A percentile compares a stretch with the other conserved stretches of the same genome.
Evolutionary conservation across 1,140 invertebrate genomes (phyloP).

Genomic region (Calephelis nemesis): DNA sequence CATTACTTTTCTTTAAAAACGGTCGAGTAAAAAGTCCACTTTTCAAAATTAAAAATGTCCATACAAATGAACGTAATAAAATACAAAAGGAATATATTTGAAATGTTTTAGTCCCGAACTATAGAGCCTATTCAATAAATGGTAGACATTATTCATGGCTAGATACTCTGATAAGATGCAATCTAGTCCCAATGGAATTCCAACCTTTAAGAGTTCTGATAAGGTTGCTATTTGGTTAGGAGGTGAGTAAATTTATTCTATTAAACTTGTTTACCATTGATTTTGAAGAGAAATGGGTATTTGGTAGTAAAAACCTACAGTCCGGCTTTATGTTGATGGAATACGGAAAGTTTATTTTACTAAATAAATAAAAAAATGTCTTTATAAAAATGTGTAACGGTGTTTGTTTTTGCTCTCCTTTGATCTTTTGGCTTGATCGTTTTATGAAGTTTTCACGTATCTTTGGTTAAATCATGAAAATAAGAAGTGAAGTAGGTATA

Average conservation of each 20-base stretch:
- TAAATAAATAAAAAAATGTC: too few relatives aligned
- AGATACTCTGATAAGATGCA: conserved; percentile 17
- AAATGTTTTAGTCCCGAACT: conserved; percentile 14
- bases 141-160: conserved; percentile 10
- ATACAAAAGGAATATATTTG: conserved; percentile 10
- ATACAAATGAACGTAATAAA: conserved; percentile 11
- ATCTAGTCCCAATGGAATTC: neutral
- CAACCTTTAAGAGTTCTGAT: neutral
- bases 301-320: conserved; percentile 14
- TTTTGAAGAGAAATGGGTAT: conserved; percentile 10
- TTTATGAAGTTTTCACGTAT: too few relatives aligned
- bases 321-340: conserved; percentile 4
- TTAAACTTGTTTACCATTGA: conserved; percentile 18
- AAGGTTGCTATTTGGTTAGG: neutral
- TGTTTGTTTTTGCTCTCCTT: too few relatives aligned
- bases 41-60: conserved; percentile 6
- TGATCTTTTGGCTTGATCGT: too few relatives aligned
- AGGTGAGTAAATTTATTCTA: conserved; percentile 8
- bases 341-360: neutral
- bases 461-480: too few relatives aligned
- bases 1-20: too few relatives aligned
- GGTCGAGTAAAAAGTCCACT: neutral
- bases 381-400: too few relatives aligned
- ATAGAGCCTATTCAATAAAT: conserved; percentile 12
- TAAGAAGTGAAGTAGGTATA: too few relatives aligned